Evolutionary conservation across 2,113 vertebrate species (phyloP).

Genomic region (Burhinus oedicnemus): DNA sequence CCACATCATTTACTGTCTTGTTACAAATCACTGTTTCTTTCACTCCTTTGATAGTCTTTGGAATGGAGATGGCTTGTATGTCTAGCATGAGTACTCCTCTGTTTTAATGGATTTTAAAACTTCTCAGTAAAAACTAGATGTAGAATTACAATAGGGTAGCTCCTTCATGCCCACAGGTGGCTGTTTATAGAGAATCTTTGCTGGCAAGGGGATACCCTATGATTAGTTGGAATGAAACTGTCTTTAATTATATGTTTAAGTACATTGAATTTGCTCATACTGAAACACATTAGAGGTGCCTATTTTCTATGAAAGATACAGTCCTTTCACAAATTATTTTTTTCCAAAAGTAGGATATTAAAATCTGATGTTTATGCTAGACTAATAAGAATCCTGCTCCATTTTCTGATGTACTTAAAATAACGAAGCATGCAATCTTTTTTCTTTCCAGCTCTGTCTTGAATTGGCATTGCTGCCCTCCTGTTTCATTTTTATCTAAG

Average conservation of each 20-base stretch:
- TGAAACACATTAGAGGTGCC: background rate
- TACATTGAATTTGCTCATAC: background rate
- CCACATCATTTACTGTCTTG: slow-evolving; percentile 74
- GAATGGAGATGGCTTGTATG: slow-evolving; percentile 83
- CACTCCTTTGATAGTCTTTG: slow-evolving; percentile 66
- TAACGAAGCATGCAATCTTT: slow-evolving; percentile 80
- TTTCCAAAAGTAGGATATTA: slow-evolving; percentile 41
- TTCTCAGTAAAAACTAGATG: background rate
- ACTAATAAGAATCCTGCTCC: slow-evolving; percentile 82
- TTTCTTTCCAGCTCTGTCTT: slow-evolving; percentile 80
- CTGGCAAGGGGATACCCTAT: slow-evolving; percentile 14
- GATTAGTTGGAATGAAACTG: slow-evolving; percentile 21
- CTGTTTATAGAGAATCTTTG: background rate
- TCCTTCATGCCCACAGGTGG: slow-evolving; percentile 9
- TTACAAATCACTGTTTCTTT: slow-evolving; percentile 73
- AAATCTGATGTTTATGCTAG: slow-evolving; percentile 74
- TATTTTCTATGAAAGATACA: background rate
- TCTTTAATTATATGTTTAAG: slow-evolving; percentile 11
- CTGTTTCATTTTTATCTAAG: slow-evolving; percentile 73
- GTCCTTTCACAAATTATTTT: slow-evolving; percentile 15
- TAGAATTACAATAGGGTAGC: slow-evolving; percentile 2
- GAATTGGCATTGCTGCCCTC: slow-evolving; percentile 78
- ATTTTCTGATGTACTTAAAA: slow-evolving; percentile 77
- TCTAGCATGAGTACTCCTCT: slow-evolving; percentile 74
- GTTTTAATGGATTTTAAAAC: slow-evolving; percentile 37